phyloP scores from a whole-genome alignment of 2,113 vertebrate genomes.

The Chlorocebus sabaeus region DNA sequence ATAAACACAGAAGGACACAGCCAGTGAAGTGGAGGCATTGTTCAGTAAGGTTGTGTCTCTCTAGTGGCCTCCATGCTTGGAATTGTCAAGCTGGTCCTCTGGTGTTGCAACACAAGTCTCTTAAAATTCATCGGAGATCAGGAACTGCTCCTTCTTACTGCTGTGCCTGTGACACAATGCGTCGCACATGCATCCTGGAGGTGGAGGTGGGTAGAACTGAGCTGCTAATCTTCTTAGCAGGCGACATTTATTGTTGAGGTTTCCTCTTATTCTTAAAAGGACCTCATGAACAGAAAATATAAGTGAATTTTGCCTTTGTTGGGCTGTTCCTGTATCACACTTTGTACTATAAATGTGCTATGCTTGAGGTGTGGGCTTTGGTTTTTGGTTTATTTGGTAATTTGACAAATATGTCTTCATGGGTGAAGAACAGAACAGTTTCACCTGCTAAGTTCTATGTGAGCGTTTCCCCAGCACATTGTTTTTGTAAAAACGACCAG shows the following conservation, averaged over 20 bases:
- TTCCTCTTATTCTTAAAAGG: neutral
- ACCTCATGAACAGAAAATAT: neutral
- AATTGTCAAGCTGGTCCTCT: neutral
- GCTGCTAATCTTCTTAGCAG: neutral
- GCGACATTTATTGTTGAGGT: neutral
- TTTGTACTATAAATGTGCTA: neutral
- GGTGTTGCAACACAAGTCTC: neutral
- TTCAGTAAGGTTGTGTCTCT: neutral
- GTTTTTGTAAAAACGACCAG: neutral
- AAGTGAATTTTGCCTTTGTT: neutral
- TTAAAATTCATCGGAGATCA: neutral
- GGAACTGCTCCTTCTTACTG: neutral
- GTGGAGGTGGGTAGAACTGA: neutral
- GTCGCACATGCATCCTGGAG: neutral
- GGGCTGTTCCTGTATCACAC: neutral
- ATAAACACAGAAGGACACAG: neutral
- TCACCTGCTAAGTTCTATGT: neutral
- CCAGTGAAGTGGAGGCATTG: neutral
- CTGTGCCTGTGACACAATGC: neutral
- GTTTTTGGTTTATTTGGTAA: neutral
- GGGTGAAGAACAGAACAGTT: neutral
- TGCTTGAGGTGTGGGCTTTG: neutral
- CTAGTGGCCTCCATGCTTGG: neutral
- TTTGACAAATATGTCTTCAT: conserved; percentile 4
- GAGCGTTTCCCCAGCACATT: neutral